Conservation (phyloP, 2,888 invertebrate species). For the Orthosia incerta region DNA sequence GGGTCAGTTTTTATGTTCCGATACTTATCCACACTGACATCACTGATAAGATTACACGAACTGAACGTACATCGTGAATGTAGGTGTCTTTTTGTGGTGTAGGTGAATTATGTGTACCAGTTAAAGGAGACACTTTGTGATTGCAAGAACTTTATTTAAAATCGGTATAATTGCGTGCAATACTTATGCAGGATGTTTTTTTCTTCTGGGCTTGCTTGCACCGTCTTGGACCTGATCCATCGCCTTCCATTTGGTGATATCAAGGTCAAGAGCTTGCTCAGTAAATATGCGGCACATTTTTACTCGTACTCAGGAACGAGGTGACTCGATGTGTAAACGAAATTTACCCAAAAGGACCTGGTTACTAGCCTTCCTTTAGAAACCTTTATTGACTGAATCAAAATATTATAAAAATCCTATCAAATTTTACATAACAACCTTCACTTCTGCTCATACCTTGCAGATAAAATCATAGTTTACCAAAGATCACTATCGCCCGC, state of each 20-base stretch:
- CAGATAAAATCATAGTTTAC: slow-evolving; percentile 26
- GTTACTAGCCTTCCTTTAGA: neutral
- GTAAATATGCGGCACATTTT: too few relatives aligned
- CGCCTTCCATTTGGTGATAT: too few relatives aligned
- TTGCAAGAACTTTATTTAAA: neutral
- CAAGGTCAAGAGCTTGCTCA: too few relatives aligned
- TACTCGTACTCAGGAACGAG: too few relatives aligned
- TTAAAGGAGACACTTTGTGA: too few relatives aligned
- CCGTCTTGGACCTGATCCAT: too few relatives aligned
- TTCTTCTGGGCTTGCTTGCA: neutral
- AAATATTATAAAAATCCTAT: neutral
- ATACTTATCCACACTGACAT: slow-evolving; percentile 8
- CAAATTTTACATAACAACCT: slow-evolving; percentile 24
- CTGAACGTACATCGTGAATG: neutral
- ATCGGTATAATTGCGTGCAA: neutral
- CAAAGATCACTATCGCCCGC: slow-evolving; percentile 46
- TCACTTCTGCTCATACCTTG: slow-evolving; percentile 28
- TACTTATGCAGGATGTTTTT: neutral
- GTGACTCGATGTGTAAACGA: neutral
- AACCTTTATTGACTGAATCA: neutral
- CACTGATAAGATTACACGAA: slow-evolving; percentile 13
- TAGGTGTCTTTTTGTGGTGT: neutral
- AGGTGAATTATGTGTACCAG: neutral
- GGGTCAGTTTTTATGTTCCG: slow-evolving; percentile 17
- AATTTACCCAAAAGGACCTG: neutral